These are phyloP conservation scores for Sialia sialis DNA, from an alignment of 2,113 vertebrate species.

Conservation along the genomic window DNA sequence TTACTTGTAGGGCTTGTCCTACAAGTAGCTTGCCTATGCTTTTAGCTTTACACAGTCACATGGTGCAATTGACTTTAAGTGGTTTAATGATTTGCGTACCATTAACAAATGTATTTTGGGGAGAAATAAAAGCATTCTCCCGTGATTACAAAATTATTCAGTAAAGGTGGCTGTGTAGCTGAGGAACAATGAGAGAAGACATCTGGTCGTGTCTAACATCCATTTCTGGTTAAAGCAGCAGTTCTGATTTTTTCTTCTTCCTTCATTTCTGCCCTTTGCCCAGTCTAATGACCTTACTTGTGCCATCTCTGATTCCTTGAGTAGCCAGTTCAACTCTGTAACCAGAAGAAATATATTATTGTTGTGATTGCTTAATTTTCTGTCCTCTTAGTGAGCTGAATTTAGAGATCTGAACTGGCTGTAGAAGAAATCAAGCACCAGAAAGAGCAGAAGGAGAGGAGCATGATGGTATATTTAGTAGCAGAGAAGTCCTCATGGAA, in stretches of 20 bases:
- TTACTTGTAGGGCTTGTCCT: neutral
- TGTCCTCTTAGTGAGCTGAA: neutral
- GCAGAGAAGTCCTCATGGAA: neutral
- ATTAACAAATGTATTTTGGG: neutral
- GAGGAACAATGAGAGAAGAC: neutral
- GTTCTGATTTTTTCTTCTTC: neutral
- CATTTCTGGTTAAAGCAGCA: neutral
- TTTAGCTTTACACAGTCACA: neutral
- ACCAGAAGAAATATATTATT: neutral
- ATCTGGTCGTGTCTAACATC: neutral
- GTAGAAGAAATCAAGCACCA: neutral
- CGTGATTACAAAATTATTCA: neutral
- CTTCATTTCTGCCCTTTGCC: neutral
- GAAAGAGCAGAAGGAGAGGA: neutral
- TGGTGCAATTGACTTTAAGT: neutral
- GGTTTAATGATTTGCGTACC: neutral
- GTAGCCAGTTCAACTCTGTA: neutral
- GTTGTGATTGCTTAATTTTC: neutral
- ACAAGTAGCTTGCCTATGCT: neutral
- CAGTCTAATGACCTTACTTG: neutral
- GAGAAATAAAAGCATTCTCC: neutral
- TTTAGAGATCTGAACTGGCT: neutral
- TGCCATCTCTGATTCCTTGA: neutral
- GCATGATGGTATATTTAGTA: neutral
- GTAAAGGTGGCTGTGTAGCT: neutral